A percentile compares a stretch with the other conserved stretches of the same genome.
phyloP scores from a whole-genome alignment of 2,888 invertebrate genomes.

The Acronicta alni region DNA sequence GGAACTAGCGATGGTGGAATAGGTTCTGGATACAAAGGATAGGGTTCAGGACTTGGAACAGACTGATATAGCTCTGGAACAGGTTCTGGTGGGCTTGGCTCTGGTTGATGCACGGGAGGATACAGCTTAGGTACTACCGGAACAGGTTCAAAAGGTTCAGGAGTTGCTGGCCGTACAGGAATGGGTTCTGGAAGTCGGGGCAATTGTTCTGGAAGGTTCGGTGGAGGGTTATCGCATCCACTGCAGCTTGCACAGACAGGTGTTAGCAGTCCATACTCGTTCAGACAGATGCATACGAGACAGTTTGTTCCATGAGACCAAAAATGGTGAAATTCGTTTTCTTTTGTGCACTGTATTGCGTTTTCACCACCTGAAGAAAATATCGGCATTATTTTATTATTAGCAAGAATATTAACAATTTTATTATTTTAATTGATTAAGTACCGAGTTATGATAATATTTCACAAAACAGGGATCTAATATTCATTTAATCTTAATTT shows the following conservation, averaged over 20 bases:
- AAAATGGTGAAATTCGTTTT: conserved; percentile 71
- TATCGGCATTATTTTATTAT: too few species aligned
- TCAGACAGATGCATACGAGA: conserved; percentile 74
- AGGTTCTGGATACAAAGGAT: conserved; percentile 14
- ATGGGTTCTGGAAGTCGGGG: conserved; percentile 33
- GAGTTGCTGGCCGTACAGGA: conserved; percentile 24
- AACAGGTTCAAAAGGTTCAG: conserved; percentile 6
- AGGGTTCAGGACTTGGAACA: conserved; percentile 31
- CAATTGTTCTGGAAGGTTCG: conserved; percentile 22
- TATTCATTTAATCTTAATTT: too few species aligned
- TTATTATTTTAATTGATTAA: too few species aligned
- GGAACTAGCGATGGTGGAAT: conserved; percentile 4
- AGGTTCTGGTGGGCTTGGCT: conserved; percentile 27
- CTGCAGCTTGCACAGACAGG: conserved; percentile 73
- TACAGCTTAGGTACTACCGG: conserved; percentile 12
- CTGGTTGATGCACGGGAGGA: conserved; percentile 26
- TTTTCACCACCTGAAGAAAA: conserved; percentile 64
- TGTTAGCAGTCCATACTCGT: conserved; percentile 58
- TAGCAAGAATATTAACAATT: too few species aligned
- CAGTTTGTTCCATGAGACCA: conserved; percentile 66
- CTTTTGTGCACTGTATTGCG: conserved; percentile 61
- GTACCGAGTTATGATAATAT: too few species aligned
- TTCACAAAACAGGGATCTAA: too few species aligned
- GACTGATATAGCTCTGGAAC: conserved; percentile 42
- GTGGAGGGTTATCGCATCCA: conserved; percentile 55